phyloP scores from a whole-genome alignment of 2,113 vertebrate genomes.

The Neomonachus schauinslandi region DNA sequence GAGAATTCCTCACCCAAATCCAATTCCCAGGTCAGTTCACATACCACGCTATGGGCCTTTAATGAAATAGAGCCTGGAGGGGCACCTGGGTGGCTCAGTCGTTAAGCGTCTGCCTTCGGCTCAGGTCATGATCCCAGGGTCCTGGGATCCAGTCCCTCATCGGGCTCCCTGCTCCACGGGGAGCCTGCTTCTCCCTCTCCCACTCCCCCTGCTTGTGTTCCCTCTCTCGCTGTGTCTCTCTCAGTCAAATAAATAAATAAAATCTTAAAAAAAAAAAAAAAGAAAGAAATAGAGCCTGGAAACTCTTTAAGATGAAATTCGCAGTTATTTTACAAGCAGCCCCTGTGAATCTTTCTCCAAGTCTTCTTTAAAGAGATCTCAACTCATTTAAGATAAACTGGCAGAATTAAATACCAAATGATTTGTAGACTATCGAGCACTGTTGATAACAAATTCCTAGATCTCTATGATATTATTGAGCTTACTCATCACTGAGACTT shows the following conservation, averaged over 20 bases:
- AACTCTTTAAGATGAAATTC: background rate
- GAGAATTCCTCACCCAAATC: background rate
- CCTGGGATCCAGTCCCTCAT: too few relatives aligned
- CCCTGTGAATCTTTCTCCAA: background rate
- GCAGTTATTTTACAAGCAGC: background rate
- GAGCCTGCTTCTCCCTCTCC: too few relatives aligned
- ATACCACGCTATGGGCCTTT: background rate
- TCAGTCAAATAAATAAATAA: too few relatives aligned
- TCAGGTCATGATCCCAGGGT: too few relatives aligned
- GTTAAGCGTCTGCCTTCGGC: too few relatives aligned
- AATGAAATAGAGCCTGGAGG: background rate
- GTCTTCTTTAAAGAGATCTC: background rate
- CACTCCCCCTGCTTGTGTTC: too few relatives aligned
- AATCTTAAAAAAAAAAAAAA: too few relatives aligned
- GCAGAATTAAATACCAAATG: background rate
- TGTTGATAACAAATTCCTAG: background rate
- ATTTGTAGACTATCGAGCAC: background rate
- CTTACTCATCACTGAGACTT: background rate
- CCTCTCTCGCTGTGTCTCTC: too few relatives aligned
- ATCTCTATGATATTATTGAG: background rate
- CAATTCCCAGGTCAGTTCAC: background rate
- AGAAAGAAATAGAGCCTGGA: background rate
- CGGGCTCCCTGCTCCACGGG: too few relatives aligned
- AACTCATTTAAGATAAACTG: background rate
- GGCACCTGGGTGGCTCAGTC: too few relatives aligned